These are phyloP conservation scores for Lithophane leautieri DNA, from an alignment of 2,888 invertebrate genomes.

Conservation along the genomic window DNA sequence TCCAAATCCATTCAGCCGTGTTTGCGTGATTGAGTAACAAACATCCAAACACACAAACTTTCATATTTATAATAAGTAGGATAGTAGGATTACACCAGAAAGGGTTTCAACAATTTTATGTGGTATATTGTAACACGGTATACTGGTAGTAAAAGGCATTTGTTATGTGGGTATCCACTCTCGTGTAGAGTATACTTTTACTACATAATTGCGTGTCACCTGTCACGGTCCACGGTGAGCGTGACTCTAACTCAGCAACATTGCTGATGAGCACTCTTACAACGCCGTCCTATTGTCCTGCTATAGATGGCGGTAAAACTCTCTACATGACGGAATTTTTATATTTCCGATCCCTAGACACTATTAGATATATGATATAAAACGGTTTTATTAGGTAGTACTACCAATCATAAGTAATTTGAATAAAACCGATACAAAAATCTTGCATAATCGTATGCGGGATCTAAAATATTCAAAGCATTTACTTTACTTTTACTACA, in stretches of 20 bases:
- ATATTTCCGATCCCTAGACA: slow-evolving; percentile 87
- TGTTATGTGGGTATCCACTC: slow-evolving; percentile 21
- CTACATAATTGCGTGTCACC: slow-evolving; percentile 70
- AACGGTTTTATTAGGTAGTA: slow-evolving; percentile 54
- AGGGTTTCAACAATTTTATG: slow-evolving; percentile 1
- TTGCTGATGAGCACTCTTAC: slow-evolving; percentile 78
- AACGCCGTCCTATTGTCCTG: slow-evolving; percentile 86
- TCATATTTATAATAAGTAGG: too few relatives aligned
- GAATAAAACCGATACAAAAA: slow-evolving; percentile 63
- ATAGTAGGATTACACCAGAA: not conserved
- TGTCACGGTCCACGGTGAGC: slow-evolving; percentile 65
- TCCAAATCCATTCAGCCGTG: too few relatives aligned
- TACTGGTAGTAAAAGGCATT: slow-evolving; percentile 5
- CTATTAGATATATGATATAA: slow-evolving; percentile 75
- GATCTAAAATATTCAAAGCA: slow-evolving; percentile 48
- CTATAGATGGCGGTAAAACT: slow-evolving; percentile 84
- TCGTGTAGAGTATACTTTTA: slow-evolving; percentile 12
- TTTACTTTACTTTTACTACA: slow-evolving; percentile 28
- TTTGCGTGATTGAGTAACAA: too few relatives aligned
- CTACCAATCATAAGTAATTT: too few relatives aligned
- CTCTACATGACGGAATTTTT: slow-evolving; percentile 89
- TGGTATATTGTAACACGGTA: not conserved
- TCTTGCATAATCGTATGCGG: slow-evolving; percentile 55
- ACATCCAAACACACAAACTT: too few relatives aligned
- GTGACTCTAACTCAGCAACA: slow-evolving; percentile 62